phyloP scores from a whole-genome alignment of 2,113 vertebrate genomes.

The Cottus gobio region DNA sequence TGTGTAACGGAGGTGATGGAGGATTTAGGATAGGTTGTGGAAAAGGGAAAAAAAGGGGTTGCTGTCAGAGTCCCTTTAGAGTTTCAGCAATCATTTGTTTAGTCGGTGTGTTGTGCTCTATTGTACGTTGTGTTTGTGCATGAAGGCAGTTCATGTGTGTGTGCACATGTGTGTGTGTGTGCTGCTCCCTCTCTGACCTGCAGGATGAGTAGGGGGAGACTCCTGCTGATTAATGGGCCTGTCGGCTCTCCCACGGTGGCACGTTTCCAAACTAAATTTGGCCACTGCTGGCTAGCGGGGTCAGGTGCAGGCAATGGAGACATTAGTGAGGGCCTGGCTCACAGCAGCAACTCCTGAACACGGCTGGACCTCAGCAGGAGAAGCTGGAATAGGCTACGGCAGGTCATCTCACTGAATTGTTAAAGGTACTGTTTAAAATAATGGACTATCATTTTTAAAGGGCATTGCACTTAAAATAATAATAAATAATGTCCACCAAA shows the following conservation, averaged over 20 bases:
- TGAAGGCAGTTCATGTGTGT: slow-evolving; percentile 18
- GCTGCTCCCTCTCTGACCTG: slow-evolving; percentile 77
- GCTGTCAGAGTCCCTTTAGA: slow-evolving; percentile 64
- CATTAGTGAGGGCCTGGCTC: slow-evolving; percentile 77
- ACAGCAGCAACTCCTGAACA: slow-evolving; percentile 73
- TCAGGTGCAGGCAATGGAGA: slow-evolving; percentile 83
- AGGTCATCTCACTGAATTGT: slow-evolving; percentile 43
- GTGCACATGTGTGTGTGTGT: slow-evolving; percentile 22
- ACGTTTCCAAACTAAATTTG: slow-evolving; percentile 84
- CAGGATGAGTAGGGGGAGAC: slow-evolving; percentile 74
- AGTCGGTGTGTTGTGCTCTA: slow-evolving; percentile 35
- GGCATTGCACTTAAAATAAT: not conserved
- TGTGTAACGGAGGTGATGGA: slow-evolving; percentile 57
- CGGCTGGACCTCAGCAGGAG: slow-evolving; percentile 59
- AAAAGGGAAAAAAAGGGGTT: slow-evolving; percentile 23
- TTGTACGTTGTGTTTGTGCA: slow-evolving; percentile 34
- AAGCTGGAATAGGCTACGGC: slow-evolving; percentile 37
- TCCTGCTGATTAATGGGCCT: slow-evolving; percentile 83
- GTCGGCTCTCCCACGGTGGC: slow-evolving; percentile 80
- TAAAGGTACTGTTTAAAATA: slow-evolving; percentile 42
- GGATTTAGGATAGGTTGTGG: slow-evolving; percentile 63
- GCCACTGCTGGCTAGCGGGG: slow-evolving; percentile 77
- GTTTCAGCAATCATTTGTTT: slow-evolving; percentile 68
- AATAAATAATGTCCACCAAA: slow-evolving; percentile 2
- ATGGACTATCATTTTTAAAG: slow-evolving; percentile 10